Percentiles rank a stretch among this genome's conserved stretches.
These are phyloP conservation scores for Nyctalus aviator DNA, from an alignment of 2,797 vertebrate genomes.

Conservation along the genomic window DNA sequence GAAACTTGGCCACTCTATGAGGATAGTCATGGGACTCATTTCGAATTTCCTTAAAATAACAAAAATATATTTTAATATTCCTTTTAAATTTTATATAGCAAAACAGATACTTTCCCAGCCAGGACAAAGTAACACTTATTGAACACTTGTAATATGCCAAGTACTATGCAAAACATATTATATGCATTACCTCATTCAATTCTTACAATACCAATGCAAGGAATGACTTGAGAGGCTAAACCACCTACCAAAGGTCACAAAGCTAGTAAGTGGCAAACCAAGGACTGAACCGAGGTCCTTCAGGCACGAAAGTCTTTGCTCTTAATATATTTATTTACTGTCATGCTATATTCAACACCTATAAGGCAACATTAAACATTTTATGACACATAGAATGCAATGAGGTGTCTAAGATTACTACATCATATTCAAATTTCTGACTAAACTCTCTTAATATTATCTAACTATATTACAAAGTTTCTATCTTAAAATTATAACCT, in stretches of 20 bases:
- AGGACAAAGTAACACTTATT: slow-evolving; percentile 50
- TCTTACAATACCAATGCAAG: background rate
- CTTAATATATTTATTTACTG: background rate
- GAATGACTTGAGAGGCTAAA: slow-evolving; percentile 23
- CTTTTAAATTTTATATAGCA: slow-evolving; percentile 51
- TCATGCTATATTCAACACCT: background rate
- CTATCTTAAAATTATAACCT: slow-evolving; percentile 17
- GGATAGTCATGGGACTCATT: slow-evolving; percentile 95
- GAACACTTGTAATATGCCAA: background rate
- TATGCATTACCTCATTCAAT: background rate
- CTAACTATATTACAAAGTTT: background rate
- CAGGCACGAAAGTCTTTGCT: background rate
- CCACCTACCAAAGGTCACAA: background rate
- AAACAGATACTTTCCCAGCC: slow-evolving; percentile 47
- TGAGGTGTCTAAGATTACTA: background rate
- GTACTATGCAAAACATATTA: background rate
- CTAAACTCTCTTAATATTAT: background rate
- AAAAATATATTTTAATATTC: slow-evolving; percentile 81
- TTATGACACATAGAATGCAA: background rate
- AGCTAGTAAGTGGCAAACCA: background rate
- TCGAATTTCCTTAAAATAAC: slow-evolving; percentile 94
- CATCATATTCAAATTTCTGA: slow-evolving; percentile 32
- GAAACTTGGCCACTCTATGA: slow-evolving; percentile 96
- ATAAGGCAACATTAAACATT: background rate
- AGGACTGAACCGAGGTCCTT: background rate